These are phyloP conservation scores for Lamellibrachia columna DNA, from an alignment of 2,888 invertebrate genomes.

Conservation along the genomic window DNA sequence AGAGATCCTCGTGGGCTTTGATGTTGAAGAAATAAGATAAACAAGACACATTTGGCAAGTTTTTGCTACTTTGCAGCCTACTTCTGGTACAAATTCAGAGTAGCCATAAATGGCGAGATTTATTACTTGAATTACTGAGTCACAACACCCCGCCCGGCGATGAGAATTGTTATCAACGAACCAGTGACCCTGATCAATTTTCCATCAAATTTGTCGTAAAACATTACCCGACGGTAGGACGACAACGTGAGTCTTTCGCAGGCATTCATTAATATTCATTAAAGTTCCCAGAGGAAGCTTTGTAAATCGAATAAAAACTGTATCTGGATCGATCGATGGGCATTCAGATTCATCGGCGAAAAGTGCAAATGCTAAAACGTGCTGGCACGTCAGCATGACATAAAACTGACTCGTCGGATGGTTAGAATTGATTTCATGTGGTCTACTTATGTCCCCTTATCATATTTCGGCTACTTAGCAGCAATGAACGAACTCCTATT, in stretches of 20 bases:
- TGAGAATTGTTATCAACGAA: background rate
- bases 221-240: background rate
- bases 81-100: background rate
- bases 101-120: background rate
- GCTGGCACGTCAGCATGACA: background rate
- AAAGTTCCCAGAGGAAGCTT: background rate
- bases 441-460: background rate
- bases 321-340: background rate
- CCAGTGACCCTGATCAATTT: background rate
- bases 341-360: background rate
- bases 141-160: background rate
- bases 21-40: background rate
- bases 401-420: background rate
- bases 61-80: background rate
- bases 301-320: slow-evolving; percentile 10
- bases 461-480: background rate
- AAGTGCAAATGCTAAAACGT: background rate
- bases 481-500: background rate
- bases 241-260: background rate
- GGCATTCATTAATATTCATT: slow-evolving; percentile 16
- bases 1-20: too few species aligned
- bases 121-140: background rate
- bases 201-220: background rate
- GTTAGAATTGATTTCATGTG: background rate
- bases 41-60: background rate